Conservation (phyloP, 2,797 vertebrate species). For the Pristis pectinata region DNA sequence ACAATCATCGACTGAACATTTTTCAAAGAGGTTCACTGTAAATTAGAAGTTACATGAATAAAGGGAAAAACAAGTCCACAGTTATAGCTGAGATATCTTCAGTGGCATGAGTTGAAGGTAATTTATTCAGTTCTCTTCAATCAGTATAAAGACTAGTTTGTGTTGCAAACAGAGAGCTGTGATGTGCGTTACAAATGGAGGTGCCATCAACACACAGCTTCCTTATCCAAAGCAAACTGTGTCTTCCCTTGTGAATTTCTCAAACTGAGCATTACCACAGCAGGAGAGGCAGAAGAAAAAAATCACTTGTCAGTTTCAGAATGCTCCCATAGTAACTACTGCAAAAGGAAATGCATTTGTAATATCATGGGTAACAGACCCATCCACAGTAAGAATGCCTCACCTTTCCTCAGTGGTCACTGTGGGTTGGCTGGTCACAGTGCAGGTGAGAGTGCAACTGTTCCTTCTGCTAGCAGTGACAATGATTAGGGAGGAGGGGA, state of each 20-base stretch:
- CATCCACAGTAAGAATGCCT: neutral
- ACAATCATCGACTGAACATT: neutral
- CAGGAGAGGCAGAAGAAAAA: neutral
- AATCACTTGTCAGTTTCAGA: neutral
- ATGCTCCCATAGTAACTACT: neutral
- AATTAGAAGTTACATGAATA: neutral
- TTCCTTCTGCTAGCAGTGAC: neutral
- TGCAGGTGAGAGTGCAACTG: neutral
- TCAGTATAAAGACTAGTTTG: slow-evolving; percentile 17
- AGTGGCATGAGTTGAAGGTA: neutral
- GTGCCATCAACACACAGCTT: neutral
- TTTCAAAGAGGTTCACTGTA: neutral
- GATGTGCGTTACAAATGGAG: slow-evolving; percentile 24
- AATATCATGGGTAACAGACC: neutral
- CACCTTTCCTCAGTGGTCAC: neutral
- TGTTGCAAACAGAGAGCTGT: neutral
- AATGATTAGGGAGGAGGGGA: neutral
- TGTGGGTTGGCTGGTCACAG: neutral
- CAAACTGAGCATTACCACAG: slow-evolving; percentile 12
- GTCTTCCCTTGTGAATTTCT: slow-evolving; percentile 5
- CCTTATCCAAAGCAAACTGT: neutral
- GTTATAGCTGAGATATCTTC: neutral
- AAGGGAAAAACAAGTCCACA: neutral
- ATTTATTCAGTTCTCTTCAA: neutral
- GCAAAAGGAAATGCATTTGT: neutral